Evolutionary conservation across 2,797 vertebrate genomes (phyloP).

Genomic region (Phrynocephalus vlangalii): DNA sequence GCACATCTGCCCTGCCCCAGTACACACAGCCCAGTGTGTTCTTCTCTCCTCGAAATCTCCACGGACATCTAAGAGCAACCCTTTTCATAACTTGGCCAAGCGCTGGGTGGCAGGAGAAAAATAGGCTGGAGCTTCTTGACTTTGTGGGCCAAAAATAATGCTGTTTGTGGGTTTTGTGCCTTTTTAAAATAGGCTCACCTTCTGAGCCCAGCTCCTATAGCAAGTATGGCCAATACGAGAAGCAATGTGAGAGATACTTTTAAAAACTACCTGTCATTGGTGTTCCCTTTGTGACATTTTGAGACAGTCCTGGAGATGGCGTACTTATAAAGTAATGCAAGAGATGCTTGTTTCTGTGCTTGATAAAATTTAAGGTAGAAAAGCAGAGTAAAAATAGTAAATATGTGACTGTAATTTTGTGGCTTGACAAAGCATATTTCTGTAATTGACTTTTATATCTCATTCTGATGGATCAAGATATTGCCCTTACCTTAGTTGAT

Average conservation of each 20-base stretch:
- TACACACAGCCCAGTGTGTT: too few species aligned
- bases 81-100: background rate
- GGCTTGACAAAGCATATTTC: background rate
- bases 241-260: background rate
- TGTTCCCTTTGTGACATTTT: slow-evolving; percentile 35
- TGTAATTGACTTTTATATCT: background rate
- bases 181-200: background rate
- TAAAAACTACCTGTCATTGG: slow-evolving; percentile 36
- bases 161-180: background rate
- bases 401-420: background rate
- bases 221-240: background rate
- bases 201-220: background rate
- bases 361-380: background rate
- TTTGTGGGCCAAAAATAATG: background rate
- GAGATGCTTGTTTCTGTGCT: slow-evolving; percentile 55
- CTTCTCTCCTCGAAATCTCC: too few species aligned
- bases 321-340: slow-evolving; percentile 53
- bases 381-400: background rate
- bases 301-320: background rate
- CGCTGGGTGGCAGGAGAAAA: background rate
- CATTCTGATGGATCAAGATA: background rate
- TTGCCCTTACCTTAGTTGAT: background rate
- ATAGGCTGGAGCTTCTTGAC: background rate
- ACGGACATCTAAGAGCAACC: background rate
- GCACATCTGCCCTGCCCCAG: too few species aligned